Conservation (phyloP, 1,140 invertebrate genomes). For the Zaprionus inermis region DNA sequence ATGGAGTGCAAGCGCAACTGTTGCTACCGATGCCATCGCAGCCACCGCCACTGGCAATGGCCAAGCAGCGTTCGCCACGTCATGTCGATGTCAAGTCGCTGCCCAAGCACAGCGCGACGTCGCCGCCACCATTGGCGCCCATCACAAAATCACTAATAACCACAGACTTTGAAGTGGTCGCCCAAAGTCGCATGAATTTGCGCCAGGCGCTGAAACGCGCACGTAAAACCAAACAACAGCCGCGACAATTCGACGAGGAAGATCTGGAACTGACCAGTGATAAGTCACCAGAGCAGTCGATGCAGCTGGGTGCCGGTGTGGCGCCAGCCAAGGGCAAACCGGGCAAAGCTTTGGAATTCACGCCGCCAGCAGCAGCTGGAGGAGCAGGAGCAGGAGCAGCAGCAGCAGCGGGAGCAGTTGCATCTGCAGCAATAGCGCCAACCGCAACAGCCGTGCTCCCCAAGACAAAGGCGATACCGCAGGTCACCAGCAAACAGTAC, state of each 20-base stretch:
- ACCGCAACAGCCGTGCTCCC: not conserved
- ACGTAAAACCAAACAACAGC: slow-evolving; percentile 73
- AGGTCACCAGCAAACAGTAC: slow-evolving; percentile 28
- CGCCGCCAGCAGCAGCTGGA: not conserved
- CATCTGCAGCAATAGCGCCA: not conserved
- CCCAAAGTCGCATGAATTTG: slow-evolving; percentile 71
- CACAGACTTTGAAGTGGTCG: slow-evolving; percentile 41
- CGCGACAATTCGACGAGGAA: slow-evolving; percentile 56
- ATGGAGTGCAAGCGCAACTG: not conserved
- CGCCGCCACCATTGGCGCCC: slow-evolving; percentile 59
- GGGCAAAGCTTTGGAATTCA: slow-evolving; percentile 4
- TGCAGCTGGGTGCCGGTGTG: not conserved
- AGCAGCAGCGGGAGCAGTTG: not conserved
- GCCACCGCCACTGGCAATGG: slow-evolving; percentile 2
- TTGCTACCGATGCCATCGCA: not conserved
- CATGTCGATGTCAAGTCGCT: slow-evolving; percentile 11
- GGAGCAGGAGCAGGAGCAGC: not conserved
- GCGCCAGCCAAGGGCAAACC: slow-evolving; percentile 20
- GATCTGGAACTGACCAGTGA: slow-evolving; percentile 55
- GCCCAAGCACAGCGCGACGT: slow-evolving; percentile 33
- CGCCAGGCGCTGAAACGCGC: slow-evolving; percentile 73
- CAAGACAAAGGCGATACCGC: slow-evolving; percentile 5
- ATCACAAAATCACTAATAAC: slow-evolving; percentile 33
- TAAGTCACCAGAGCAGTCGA: slow-evolving; percentile 6
- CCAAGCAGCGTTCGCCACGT: slow-evolving; percentile 7